These are phyloP conservation scores for Morinoia aosen DNA, from an alignment of 2,888 invertebrate genomes.

Conservation along the genomic window DNA sequence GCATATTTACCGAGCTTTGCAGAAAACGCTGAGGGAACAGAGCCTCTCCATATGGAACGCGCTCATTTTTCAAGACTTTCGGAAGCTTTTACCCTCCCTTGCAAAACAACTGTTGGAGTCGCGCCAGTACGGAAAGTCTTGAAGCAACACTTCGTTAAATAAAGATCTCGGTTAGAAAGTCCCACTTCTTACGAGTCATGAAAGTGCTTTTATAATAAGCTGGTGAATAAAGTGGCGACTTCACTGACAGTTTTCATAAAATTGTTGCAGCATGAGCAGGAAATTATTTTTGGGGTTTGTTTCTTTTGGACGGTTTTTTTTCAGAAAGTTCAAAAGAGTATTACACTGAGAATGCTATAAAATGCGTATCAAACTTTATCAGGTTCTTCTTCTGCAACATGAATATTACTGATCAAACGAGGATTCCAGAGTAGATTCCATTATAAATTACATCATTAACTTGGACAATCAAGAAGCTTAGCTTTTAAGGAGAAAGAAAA, in stretches of 20 bases:
- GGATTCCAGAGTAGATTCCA: neutral
- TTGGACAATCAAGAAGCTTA: neutral
- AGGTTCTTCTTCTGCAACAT: neutral
- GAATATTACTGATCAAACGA: neutral
- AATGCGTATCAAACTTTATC: neutral
- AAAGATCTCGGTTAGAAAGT: neutral
- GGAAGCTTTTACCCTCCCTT: conserved; percentile 8
- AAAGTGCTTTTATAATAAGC: neutral
- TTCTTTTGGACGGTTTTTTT: neutral
- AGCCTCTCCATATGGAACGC: conserved; percentile 28
- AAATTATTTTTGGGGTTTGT: neutral
- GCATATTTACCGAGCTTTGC: conserved; percentile 33
- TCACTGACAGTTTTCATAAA: neutral
- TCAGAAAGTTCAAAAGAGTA: neutral
- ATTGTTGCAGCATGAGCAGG: neutral
- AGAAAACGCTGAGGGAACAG: conserved; percentile 15
- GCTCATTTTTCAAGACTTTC: neutral
- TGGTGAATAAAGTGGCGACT: neutral
- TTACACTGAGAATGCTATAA: neutral
- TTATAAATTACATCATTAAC: neutral
- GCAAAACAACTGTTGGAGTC: neutral
- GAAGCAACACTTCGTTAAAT: neutral
- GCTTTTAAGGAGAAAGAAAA: no score
- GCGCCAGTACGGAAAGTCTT: neutral
- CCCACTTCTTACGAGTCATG: neutral